Base-by-base conservation (phyloP, 2,797 vertebrate genomes). In the Onychomys torridus region DNA sequence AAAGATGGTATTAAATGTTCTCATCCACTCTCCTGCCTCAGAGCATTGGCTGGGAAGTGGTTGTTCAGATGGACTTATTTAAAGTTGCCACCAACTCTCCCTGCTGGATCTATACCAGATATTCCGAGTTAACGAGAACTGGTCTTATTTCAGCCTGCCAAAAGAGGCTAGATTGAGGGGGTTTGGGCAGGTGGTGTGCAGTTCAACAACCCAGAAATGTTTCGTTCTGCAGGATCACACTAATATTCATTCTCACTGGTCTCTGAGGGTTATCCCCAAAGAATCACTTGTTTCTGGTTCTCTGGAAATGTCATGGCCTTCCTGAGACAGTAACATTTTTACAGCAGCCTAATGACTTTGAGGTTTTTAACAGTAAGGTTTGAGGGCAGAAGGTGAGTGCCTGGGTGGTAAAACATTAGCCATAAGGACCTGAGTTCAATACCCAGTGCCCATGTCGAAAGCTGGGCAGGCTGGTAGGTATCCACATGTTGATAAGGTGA, bases 111-210 rank as follows among this genome's bases (percentile, higher is more conserved):
- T 34, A 0, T 23, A 43, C 73, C 61, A 59, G 71, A 43, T 59
- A 46, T 37, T 93, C 86, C 86, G 46, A 37, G 43, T 84, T 85
- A 94, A 34, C 52, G 32, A 32, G 79, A 27, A 71, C 59, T 46
- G 59, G n/a, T 84, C 88, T 85, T 91, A 69, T 85, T 93, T 88
- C 71, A 69, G 65, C 83, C 86, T 16, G 21, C 61, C 10, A 10
- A 61, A 89, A 87, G 49, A 89, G 88, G 49, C 71, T 55, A 92
- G 59, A 32, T 7, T 55, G 49, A 75, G 52, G 82, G 61, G 76
- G 46, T 43, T 69, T 84, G 73, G 43, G 17, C 90, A 73, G 46
- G 63, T 57, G 46, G 37, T 49, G 37, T 89, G 73, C 43, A 83
- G 21, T 59, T 77, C 91, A 82, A 76, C 61, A 87, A 52, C 76